phyloP scores from a whole-genome alignment of 2,888 invertebrate species.

The Dicranocentrus wangi region DNA sequence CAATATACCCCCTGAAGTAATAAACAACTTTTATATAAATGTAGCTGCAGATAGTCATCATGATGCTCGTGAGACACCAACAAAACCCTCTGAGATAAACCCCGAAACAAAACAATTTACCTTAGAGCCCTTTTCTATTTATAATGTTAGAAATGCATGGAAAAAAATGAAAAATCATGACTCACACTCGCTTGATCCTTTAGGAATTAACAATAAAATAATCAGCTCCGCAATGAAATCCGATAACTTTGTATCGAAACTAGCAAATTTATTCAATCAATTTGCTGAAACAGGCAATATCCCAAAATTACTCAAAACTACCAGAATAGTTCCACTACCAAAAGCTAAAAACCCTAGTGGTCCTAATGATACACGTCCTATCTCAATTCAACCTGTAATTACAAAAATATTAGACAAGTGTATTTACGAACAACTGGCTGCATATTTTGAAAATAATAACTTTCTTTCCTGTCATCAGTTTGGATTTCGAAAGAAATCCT shows the following conservation, averaged over 20 bases:
- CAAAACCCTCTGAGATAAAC: background rate
- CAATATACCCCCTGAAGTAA: background rate
- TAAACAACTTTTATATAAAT: constrained; percentile 12
- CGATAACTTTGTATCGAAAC: background rate
- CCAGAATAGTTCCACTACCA: constrained; percentile 25
- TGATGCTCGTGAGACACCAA: background rate
- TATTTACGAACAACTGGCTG: constrained; percentile 13
- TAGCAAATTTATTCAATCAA: background rate
- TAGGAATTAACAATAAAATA: background rate
- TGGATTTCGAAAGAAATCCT: constrained; percentile 41
- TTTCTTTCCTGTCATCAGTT: constrained; percentile 34
- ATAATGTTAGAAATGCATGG: background rate
- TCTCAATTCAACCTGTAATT: constrained; percentile 41
- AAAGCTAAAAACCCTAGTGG: constrained; percentile 16
- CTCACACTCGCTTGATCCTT: background rate
- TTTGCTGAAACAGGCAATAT: background rate
- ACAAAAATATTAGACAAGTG: constrained; percentile 46
- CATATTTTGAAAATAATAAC: constrained; percentile 41
- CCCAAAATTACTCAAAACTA: constrained; percentile 27
- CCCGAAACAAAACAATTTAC: background rate
- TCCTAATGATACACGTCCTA: constrained; percentile 46
- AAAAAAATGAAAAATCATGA: constrained; percentile 5
- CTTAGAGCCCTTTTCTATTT: background rate
- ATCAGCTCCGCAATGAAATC: background rate
- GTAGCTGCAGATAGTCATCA: background rate